Evolutionary conservation across 2,113 vertebrate species (phyloP), one percentile per base, ranked within the genome.

Genomic region (Fulmarus glacialis): DNA sequence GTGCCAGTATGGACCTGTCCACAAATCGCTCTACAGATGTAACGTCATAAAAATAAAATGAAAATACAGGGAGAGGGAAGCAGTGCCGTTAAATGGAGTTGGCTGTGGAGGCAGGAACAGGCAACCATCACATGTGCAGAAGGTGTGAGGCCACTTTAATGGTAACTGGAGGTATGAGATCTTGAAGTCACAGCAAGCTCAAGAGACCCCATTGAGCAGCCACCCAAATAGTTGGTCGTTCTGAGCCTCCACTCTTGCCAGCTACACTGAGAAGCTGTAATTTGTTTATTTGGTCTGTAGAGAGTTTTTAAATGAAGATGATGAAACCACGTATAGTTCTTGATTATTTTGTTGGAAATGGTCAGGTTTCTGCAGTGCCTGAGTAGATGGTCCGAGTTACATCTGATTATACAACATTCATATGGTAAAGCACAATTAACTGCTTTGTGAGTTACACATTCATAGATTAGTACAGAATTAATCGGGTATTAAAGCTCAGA

Each of bases 341-440:
- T 79, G 62, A 23, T 64, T 79, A 77, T 20, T 78, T 38, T 24
- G 77, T 72, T 58, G 47, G 34, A 78, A 53, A 63, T 22, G 22
- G 67, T 84, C 56, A 40, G 47, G 77, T 92, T 93, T 82, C 87
- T 75, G 52, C 80, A 93, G 66, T 66, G 53, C 58, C 60, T 83
- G 94, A 63, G 91, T 78, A 67, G 84, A 96, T 93, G 78, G 68
- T 74, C 78, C 9, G 22, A 67, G 30, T 50, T 73, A 92, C 38
- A 81, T 67, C 75, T 92, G 79, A 95, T 78, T 92, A 70, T 32
- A 80, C 75, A 93, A 75, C 30, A 85, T 73, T 58, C 36, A 15
- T 32, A 60, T 1, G 2, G 92, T 84, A 87, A 85, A 90, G 59
- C 27, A 90, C 63, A 56, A 50, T 79, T 79, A 87, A 56, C 55